Percentiles rank a stretch among this genome's conserved stretches.
Evolutionary conservation across 2,113 vertebrate genomes (phyloP).

Genomic region (Brachyistius frenatus): DNA sequence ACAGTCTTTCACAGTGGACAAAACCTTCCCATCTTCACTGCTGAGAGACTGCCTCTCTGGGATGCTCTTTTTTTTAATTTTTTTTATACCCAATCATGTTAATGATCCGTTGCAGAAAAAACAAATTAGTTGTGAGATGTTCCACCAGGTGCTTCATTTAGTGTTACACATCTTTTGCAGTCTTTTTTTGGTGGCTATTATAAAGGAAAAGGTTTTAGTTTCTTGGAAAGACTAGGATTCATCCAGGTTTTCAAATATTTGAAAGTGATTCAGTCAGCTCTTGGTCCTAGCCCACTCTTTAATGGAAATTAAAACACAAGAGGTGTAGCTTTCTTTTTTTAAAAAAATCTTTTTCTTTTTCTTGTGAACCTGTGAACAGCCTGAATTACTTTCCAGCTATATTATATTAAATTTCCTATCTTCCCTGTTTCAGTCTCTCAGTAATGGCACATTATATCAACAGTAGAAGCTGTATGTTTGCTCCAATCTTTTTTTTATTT

Average conservation of each 20-base stretch:
- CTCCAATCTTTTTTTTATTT: slow-evolving; percentile 45
- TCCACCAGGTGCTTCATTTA: too few relatives aligned
- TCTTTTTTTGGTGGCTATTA: too few relatives aligned
- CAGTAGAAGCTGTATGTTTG: slow-evolving; percentile 29
- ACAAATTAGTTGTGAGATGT: too few relatives aligned
- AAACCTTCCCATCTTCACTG: too few relatives aligned
- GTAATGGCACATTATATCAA: slow-evolving; percentile 6
- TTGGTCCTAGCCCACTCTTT: neutral
- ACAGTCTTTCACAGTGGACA: too few relatives aligned
- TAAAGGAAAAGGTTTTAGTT: too few relatives aligned
- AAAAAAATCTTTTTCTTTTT: neutral
- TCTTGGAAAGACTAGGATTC: neutral
- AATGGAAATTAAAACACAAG: slow-evolving; percentile 7
- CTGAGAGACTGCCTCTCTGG: too few relatives aligned
- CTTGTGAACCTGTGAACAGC: slow-evolving; percentile 1
- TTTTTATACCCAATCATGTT: too few relatives aligned
- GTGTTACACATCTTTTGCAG: too few relatives aligned
- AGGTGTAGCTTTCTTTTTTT: neutral
- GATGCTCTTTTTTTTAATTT: too few relatives aligned
- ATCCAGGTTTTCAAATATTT: neutral
- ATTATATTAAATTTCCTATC: slow-evolving; percentile 39
- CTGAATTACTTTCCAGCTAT: neutral
- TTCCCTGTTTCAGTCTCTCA: slow-evolving; percentile 16
- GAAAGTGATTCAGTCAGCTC: neutral
- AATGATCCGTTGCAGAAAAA: too few relatives aligned